Evolutionary conservation across 1,140 invertebrate genomes (phyloP).

Genomic region (Drosophila ercepeae): DNA sequence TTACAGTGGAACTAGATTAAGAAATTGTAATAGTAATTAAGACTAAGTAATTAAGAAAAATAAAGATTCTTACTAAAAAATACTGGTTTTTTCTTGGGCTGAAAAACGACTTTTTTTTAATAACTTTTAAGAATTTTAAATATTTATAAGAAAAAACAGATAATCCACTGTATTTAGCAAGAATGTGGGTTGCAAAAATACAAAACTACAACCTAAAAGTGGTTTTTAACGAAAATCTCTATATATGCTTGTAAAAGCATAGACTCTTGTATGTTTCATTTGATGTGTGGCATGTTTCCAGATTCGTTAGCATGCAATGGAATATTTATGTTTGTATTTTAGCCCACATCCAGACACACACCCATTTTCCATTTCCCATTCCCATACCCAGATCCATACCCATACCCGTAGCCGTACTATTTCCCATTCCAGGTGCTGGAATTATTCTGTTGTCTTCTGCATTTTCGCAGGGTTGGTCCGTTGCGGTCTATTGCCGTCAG

Average conservation of each 20-base stretch:
- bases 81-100: neutral
- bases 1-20: slow-evolving; percentile 6
- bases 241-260: slow-evolving; percentile 23
- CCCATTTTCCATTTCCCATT: slow-evolving; percentile 24
- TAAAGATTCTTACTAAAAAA: neutral
- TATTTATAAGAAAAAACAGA: neutral
- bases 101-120: neutral
- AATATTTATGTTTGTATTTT: slow-evolving; percentile 10
- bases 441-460: slow-evolving; percentile 38
- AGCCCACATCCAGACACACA: slow-evolving; percentile 43
- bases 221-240: slow-evolving; percentile 74
- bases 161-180: slow-evolving; percentile 41
- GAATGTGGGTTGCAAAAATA: slow-evolving; percentile 70
- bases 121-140: neutral
- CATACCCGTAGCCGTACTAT: slow-evolving; percentile 14
- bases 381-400: slow-evolving; percentile 21
- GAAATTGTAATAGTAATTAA: neutral
- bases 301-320: slow-evolving; percentile 22
- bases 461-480: slow-evolving; percentile 68
- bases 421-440: slow-evolving; percentile 27
- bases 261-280: slow-evolving; percentile 16
- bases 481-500: slow-evolving; percentile 71
- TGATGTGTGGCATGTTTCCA: slow-evolving; percentile 7
- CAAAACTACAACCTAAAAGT: slow-evolving; percentile 64
- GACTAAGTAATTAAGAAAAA: neutral